phyloP scores from a whole-genome alignment of 1,140 invertebrate species.

The Drosophila lowei region DNA sequence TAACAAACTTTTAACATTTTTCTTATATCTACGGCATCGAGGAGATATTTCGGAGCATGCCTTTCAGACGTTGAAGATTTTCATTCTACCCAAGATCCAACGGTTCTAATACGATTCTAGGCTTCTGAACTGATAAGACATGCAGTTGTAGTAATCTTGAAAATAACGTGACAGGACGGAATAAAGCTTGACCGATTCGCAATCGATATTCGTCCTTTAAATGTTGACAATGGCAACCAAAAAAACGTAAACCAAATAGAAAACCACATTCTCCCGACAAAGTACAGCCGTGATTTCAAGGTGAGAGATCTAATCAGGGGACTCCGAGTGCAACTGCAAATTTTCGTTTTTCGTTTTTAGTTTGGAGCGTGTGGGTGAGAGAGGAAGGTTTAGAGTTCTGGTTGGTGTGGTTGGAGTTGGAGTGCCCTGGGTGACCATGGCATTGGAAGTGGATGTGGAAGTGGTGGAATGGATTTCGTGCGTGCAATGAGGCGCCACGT shows the following conservation, averaged over 20 bases:
- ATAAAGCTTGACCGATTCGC: constrained; percentile 40
- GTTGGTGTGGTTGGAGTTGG: constrained; percentile 7
- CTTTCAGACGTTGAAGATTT: no score
- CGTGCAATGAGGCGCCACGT: constrained; percentile 44
- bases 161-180: constrained; percentile 28
- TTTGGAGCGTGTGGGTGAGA: constrained; percentile 22
- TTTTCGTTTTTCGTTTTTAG: constrained; percentile 37
- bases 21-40: no score
- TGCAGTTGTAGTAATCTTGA: constrained; percentile 7
- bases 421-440: constrained; percentile 46
- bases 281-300: constrained; percentile 43
- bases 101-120: background rate
- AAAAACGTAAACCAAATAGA: constrained; percentile 14
- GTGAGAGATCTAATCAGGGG: constrained; percentile 59
- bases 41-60: no score
- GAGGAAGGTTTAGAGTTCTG: background rate
- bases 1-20: no score
- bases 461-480: constrained; percentile 42
- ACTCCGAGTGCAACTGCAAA: constrained; percentile 48
- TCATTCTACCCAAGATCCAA: no score
- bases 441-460: constrained; percentile 38
- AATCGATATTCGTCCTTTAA: constrained; percentile 55
- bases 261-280: constrained; percentile 13
- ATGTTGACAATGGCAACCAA: constrained; percentile 53
- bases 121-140: constrained; percentile 2